Evolutionary conservation across 2,888 invertebrate species (phyloP).

Genomic region (Zaprionus bogoriensis): DNA sequence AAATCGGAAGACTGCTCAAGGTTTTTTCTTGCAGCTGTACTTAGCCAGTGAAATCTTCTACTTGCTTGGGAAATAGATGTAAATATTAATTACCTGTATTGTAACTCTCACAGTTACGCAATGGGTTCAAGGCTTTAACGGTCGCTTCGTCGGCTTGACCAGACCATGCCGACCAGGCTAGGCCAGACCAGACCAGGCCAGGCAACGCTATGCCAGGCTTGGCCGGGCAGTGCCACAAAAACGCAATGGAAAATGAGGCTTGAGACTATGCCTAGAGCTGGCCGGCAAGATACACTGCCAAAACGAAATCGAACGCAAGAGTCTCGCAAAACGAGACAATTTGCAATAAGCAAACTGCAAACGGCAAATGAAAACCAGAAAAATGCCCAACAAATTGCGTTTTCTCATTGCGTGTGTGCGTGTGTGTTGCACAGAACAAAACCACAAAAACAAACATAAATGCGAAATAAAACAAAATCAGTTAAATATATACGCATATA

Average conservation of each 20-base stretch:
- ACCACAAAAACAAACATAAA: constrained; percentile 34
- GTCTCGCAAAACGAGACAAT: constrained; percentile 67
- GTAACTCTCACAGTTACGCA: constrained; percentile 9
- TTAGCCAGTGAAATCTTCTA: neutral
- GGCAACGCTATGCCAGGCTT: constrained; percentile 1
- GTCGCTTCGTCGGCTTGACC: constrained; percentile 40
- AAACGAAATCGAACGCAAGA: constrained; percentile 51
- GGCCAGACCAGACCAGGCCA: neutral
- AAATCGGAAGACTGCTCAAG: no score
- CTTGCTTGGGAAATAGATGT: no score
- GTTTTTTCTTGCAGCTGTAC: no score
- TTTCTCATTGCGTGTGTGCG: constrained; percentile 58
- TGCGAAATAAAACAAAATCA: constrained; percentile 45
- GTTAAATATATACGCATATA: no score
- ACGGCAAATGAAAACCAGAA: constrained; percentile 71
- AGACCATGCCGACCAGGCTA: neutral
- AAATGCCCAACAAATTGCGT: constrained; percentile 74
- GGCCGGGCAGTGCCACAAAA: constrained; percentile 14
- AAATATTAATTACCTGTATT: neutral
- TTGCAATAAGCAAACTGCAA: constrained; percentile 74
- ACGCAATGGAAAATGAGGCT: constrained; percentile 58
- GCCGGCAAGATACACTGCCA: constrained; percentile 52
- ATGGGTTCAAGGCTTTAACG: constrained; percentile 60
- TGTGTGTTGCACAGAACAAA: constrained; percentile 44
- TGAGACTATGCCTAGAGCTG: constrained; percentile 51